Evolutionary conservation across 2,113 vertebrate species (phyloP).

Genomic region (Natator depressus): DNA sequence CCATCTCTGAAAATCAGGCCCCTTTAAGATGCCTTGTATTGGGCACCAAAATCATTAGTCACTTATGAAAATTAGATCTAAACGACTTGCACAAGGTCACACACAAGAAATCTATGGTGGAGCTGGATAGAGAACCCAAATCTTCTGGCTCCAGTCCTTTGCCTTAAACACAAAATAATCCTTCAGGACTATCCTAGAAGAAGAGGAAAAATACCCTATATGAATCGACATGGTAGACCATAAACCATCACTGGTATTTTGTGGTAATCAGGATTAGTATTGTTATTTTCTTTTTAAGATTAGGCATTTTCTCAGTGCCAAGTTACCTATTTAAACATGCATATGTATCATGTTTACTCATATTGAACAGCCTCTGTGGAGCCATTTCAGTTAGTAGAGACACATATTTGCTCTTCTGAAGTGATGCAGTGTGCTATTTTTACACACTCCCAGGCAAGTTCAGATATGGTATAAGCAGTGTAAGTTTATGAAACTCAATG

Average conservation of each 20-base stretch:
- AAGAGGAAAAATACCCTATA: background rate
- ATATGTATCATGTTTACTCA: background rate
- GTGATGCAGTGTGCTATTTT: background rate
- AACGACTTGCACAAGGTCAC: background rate
- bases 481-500: background rate
- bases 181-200: background rate
- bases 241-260: background rate
- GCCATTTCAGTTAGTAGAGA: background rate
- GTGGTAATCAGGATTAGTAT: background rate
- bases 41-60: fast-evolving
- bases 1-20: background rate
- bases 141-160: background rate
- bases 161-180: background rate
- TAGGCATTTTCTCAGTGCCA: background rate
- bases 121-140: background rate
- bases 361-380: background rate
- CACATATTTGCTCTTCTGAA: background rate
- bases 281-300: background rate
- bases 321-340: background rate
- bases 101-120: background rate
- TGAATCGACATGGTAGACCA: background rate
- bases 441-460: background rate
- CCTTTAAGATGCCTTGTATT: background rate
- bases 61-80: background rate
- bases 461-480: background rate